phyloP scores from a whole-genome alignment of 2,888 invertebrate species.

The Caenorhabditis uteleia region DNA sequence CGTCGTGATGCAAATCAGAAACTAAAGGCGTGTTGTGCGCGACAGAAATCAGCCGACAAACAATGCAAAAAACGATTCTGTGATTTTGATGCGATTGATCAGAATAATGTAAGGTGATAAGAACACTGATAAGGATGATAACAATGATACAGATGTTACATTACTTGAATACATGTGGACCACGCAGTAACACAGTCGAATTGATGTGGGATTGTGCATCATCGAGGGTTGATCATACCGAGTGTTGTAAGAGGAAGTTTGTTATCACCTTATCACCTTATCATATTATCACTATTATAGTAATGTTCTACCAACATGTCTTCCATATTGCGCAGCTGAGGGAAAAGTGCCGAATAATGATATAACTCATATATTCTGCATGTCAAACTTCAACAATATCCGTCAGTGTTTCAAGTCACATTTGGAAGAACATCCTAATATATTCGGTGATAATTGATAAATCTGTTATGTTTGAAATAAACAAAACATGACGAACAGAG shows the following conservation, averaged over 20 bases:
- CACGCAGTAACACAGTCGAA: constrained; percentile 56
- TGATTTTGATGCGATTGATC: constrained; percentile 61
- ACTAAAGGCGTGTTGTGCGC: constrained; percentile 63
- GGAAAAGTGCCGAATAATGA: constrained; percentile 58
- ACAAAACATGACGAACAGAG: constrained; percentile 51
- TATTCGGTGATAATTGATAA: constrained; percentile 63
- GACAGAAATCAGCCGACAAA: constrained; percentile 63
- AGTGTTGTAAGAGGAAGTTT: constrained; percentile 63
- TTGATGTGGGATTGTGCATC: constrained; percentile 67
- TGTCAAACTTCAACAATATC: constrained; percentile 61
- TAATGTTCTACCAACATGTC: constrained; percentile 56
- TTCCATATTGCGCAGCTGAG: constrained; percentile 61
- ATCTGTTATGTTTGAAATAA: not conserved
- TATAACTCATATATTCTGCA: constrained; percentile 62
- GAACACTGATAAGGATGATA: no score
- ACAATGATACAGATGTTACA: constrained; percentile 55
- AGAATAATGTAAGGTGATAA: constrained; percentile 58
- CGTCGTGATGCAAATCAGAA: constrained; percentile 55
- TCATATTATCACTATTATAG: constrained; percentile 24
- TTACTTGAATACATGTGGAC: constrained; percentile 59
- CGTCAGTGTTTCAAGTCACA: constrained; percentile 62
- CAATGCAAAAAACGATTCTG: constrained; percentile 63
- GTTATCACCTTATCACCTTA: no score
- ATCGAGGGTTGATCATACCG: constrained; percentile 61
- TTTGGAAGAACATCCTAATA: constrained; percentile 62